Evolutionary conservation across 2,888 invertebrate genomes (phyloP).

Genomic region (Theodoxus fluviatilis): DNA sequence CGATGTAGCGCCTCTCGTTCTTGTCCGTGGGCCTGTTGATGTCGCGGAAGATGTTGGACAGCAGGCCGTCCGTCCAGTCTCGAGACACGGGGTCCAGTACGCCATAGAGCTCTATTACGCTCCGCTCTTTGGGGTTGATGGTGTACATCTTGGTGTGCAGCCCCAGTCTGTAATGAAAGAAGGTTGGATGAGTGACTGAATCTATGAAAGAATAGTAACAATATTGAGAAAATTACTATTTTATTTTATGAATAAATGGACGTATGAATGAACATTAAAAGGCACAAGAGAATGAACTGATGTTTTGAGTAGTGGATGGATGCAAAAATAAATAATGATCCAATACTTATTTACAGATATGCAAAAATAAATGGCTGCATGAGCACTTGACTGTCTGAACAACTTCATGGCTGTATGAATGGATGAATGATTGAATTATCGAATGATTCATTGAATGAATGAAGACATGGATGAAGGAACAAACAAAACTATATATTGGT

Average conservation of each 20-base stretch:
- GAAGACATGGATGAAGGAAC: no score
- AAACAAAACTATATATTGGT: no score
- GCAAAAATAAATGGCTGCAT: no score
- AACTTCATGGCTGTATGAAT: no score
- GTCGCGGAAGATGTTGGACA: constrained; percentile 87
- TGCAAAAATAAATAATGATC: no score
- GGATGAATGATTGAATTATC: no score
- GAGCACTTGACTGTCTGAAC: no score
- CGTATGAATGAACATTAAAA: background rate
- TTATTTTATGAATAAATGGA: background rate
- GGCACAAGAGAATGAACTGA: background rate
- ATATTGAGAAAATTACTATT: no score
- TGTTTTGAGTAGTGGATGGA: no score
- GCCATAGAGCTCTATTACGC: constrained; percentile 86
- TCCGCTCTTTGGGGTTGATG: constrained; percentile 87
- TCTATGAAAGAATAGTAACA: constrained; percentile 2
- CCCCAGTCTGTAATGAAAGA: constrained; percentile 68
- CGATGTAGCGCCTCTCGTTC: constrained; percentile 79
- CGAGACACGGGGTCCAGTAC: constrained; percentile 82
- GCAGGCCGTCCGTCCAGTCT: constrained; percentile 90
- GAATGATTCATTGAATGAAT: no score
- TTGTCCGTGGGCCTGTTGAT: constrained; percentile 79
- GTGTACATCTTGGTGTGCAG: constrained; percentile 78
- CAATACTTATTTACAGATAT: no score
- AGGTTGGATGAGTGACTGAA: background rate